Base-by-base conservation (phyloP, 2,888 invertebrate species). In the Pterostichus niger region DNA sequence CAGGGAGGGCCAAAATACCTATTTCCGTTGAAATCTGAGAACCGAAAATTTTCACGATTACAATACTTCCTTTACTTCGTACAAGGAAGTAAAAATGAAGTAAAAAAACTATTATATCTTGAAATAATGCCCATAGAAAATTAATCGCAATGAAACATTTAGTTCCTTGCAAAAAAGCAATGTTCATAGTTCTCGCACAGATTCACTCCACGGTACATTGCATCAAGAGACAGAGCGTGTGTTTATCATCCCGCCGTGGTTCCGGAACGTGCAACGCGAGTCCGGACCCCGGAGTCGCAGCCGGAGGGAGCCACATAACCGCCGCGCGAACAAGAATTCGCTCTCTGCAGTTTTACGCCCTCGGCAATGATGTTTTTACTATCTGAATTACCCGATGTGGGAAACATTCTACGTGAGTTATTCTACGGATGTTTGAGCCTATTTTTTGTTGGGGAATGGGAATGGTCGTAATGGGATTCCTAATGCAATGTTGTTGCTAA, bases 251-350 rank as follows among this genome's bases (percentile, higher is more conserved):
- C 46, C 31, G 52, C 68, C 54, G 49, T 13, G 64, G 64, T 80
- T 68, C 80, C 68, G 80, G 80, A 68, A 80, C 80, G 80, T 68
- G 80, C 68, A 80, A 80, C 24, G 35, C 56, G 54, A n/a, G n/a
- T 64, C 68, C 59, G 24, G 59, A 15, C 54, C 17, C 54, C 54
- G 15, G 54, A 54, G 15, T 2, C 54, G 31, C 10, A 52, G 59
- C 40, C 78, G 59, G 44, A 52, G 78, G 78, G 78, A 59, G 78
- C 78, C 78, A 79, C 79, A 79, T 79, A 79, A 64, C 79, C 79
- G 61, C 79, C 64, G 46, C 79, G 44, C 46, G 79, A 64, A 80
- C 80, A 80, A 80, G 80, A 68, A 80, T 80, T 68, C 80, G 49
- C 80, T 80, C 80, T 79, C 59, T 64, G 64, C 68, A 80, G 61